Base-by-base conservation (phyloP, 2,888 invertebrate species). In the Clunio marinus region DNA sequence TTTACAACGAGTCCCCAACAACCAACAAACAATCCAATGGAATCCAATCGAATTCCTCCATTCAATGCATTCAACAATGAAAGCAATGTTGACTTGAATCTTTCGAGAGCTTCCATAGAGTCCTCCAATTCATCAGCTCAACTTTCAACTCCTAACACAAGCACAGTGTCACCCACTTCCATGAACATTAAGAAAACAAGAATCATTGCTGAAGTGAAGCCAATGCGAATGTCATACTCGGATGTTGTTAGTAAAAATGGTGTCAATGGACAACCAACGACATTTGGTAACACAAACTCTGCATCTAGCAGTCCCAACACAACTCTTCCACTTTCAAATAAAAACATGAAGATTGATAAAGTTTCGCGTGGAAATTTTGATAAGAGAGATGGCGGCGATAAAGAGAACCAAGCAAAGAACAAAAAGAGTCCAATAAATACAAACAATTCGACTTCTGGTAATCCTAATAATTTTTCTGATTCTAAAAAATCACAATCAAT, bases 141-240 rank as follows among this genome's bases (percentile, higher is more conserved):
- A 13, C 24, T 17, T 17, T 22, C 51, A n/a, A 22, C 41, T 27
- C 13, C 57, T n/a, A 2, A 4, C 22, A 20, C 55, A 22, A 24
- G 8, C 51, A 71, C 25, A 72, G 73, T 2, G 77, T 76, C 63
- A 8, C 17, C 51, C 7, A 22, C 51, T 22, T 17, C 7, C 7
- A n/a, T n/a, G n/a, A 51, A 51, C 22, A 74, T 75, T 0, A 78
- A 77, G 68, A 79, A 79, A 69, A 69, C 66, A 7, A 83, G 91
- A 63, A 90, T 89, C 76, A 86, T 91, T 0, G 91, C 91, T 37
- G 91, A 91, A 79, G 91, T 92, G 0, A 89, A 89, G 74, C 91
- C 91, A 0, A 91, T 91, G 91, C 83, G 91, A 67, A 91, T 91
- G 62, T 87, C 89, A 13, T 92, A 92, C 76, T 92, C 92, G 0